Conservation (phyloP, 2,113 vertebrate species). For the Calonectris borealis region DNA sequence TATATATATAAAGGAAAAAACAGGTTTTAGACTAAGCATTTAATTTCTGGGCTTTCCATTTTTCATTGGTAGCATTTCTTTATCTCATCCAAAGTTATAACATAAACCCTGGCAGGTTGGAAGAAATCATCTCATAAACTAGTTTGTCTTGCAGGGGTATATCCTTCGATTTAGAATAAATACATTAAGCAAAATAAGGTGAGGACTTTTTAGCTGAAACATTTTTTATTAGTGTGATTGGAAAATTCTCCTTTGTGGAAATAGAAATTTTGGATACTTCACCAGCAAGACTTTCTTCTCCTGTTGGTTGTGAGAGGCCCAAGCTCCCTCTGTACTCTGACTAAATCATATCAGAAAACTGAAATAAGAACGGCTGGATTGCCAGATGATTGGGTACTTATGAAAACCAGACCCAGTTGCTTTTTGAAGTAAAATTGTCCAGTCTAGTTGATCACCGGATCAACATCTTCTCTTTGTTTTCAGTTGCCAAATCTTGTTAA, state of each 20-base stretch:
- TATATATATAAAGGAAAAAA: not conserved
- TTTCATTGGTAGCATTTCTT: not conserved
- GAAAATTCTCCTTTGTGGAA: not conserved
- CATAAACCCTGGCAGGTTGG: not conserved
- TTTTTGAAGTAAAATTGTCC: not conserved
- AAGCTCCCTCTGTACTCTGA: not conserved
- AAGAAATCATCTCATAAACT: not conserved
- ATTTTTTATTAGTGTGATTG: not conserved
- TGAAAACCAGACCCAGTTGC: not conserved
- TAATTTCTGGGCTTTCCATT: not conserved
- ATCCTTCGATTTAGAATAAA: not conserved
- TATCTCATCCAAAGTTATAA: not conserved
- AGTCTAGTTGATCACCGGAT: not conserved
- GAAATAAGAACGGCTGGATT: not conserved
- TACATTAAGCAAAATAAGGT: not conserved
- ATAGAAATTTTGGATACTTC: not conserved
- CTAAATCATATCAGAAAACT: not conserved
- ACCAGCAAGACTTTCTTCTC: not conserved
- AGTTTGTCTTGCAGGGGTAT: not conserved
- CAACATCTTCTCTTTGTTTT: not conserved
- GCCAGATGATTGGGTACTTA: not conserved
- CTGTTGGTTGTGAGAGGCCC: not conserved
- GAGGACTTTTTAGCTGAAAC: not conserved
- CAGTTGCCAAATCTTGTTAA: not conserved
- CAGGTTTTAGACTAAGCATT: not conserved